Evolutionary conservation across 2,888 invertebrate species (phyloP).

Genomic region (Ryuthela nishihirai): DNA sequence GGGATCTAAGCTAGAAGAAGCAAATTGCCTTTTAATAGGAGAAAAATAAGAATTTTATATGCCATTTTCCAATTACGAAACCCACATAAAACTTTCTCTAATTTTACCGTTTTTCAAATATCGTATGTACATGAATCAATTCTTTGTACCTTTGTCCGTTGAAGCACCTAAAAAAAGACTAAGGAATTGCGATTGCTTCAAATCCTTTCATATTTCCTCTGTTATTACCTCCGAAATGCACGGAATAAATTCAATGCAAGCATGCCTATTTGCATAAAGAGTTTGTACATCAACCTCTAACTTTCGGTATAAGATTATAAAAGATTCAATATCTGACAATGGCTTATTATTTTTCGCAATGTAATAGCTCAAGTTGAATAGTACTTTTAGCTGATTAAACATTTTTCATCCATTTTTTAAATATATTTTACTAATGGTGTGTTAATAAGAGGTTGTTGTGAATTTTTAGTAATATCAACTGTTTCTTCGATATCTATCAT

Average conservation of each 20-base stretch:
- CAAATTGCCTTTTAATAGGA: too few relatives aligned
- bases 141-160: too few relatives aligned
- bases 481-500: neutral
- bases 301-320: neutral
- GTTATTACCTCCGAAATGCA: neutral
- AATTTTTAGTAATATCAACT: neutral
- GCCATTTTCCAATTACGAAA: too few relatives aligned
- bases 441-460: neutral
- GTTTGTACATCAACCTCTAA: neutral
- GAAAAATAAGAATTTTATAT: too few relatives aligned
- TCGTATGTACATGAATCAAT: too few relatives aligned
- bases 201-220: neutral
- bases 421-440: neutral
- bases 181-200: too few relatives aligned
- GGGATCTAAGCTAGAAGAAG: too few relatives aligned
- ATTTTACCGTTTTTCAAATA: too few relatives aligned
- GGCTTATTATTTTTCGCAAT: neutral
- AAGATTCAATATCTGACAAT: neutral
- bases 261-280: neutral
- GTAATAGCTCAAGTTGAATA: neutral
- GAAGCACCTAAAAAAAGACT: too few relatives aligned
- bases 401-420: neutral
- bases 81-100: too few relatives aligned
- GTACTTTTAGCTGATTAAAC: neutral
- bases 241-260: neutral